Evolutionary conservation across 2,113 vertebrate species (phyloP), one percentile per base, ranked within the genome.

Genomic region (Chaetura pelagica): DNA sequence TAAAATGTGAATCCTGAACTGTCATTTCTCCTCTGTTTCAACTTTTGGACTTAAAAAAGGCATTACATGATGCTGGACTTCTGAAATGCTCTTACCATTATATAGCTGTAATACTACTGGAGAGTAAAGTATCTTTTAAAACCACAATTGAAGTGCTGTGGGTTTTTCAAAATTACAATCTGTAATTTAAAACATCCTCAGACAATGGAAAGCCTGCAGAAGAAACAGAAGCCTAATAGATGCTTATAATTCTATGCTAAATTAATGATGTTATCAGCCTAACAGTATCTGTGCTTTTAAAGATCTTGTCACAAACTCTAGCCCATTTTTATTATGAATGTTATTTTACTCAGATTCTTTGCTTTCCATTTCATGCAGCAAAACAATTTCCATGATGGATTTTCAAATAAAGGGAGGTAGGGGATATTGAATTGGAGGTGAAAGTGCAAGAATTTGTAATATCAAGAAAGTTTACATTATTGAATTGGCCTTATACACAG

Each of bases 21-120:
- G 3, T 1, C 15, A 27, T 42, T 61, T n/a, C 54, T n/a, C 17
- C 19, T 27, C 12, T 15, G 13, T 34, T 72, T 48, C 40, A 83
- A 30, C 21, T 59, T 59, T 6, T 7, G 10, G n/a, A 16, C 16
- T 73, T 59, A 64, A 48, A 54, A 20, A 38, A 16, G 15, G 48
- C 6, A 1, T 30, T 46, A 46, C 3, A 17, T 2, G 16, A 21
- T 30, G 29, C 40, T 4, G 12, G 44, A 52, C 23, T 85, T 46
- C 7, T 9, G 13, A n/a, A 51, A 66, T n/a, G 20, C 32, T 24
- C 4, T 63, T 32, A 42, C 10, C 6, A 6, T 32, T 49, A 32
- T 8, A 42, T 4, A 30, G 11, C 18, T 1, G 1, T 8, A 58
- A 15, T 15, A 8, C 4, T 4, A 16, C 52, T 34, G 32, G 16